Conservation (phyloP, 2,113 vertebrate species). For the Atherinomorus stipes region DNA sequence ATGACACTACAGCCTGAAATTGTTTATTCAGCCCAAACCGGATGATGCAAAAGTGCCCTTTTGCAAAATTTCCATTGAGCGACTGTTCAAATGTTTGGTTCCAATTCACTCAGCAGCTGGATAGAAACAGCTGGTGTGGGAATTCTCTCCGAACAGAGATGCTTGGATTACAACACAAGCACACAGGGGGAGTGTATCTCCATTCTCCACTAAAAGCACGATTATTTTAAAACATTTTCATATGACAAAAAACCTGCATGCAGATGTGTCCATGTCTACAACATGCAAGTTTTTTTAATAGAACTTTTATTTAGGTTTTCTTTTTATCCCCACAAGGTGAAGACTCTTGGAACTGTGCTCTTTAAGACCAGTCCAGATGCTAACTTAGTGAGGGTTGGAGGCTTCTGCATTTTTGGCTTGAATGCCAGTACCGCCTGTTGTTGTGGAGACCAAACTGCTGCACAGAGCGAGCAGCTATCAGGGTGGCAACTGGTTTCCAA, state of each 20-base stretch:
- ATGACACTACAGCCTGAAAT: too few relatives aligned
- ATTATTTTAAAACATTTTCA: neutral
- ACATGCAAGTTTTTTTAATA: too few relatives aligned
- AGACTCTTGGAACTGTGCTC: too few relatives aligned
- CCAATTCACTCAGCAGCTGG: too few relatives aligned
- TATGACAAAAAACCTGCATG: too few relatives aligned
- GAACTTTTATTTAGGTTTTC: neutral
- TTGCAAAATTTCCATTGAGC: too few relatives aligned
- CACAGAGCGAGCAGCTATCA: neutral
- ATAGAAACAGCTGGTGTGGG: neutral
- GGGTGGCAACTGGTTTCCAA: neutral
- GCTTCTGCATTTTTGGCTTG: neutral
- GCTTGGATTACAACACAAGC: neutral
- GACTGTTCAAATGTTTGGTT: too few relatives aligned
- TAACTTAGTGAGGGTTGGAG: neutral
- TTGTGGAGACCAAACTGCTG: neutral
- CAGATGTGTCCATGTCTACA: too few relatives aligned
- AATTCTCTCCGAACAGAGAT: neutral
- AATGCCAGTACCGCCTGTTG: neutral
- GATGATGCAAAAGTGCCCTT: too few relatives aligned
- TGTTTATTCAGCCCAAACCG: too few relatives aligned
- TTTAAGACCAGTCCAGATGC: conserved; percentile 10
- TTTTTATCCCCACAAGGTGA: neutral
- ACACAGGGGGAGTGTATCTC: neutral
- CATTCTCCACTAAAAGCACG: too few relatives aligned